phyloP scores from a whole-genome alignment of 2,797 vertebrate species.

The Meriones psammophilus region DNA sequence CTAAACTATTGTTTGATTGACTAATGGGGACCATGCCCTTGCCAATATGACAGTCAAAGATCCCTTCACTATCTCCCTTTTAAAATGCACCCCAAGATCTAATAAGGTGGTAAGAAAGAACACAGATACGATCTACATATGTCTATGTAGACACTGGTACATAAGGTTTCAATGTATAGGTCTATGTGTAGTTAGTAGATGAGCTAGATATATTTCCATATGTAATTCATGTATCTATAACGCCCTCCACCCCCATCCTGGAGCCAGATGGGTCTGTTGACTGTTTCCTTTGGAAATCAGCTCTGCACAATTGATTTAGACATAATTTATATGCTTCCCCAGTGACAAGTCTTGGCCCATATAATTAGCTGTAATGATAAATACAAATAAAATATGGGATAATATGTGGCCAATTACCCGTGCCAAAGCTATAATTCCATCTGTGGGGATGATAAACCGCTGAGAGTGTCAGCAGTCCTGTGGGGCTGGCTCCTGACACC shows the following conservation, averaged over 20 bases:
- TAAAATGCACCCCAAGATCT: background rate
- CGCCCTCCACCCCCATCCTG: too few species aligned
- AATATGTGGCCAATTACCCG: constrained; percentile 54
- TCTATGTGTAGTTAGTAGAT: background rate
- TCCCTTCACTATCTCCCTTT: background rate
- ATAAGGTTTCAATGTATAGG: background rate
- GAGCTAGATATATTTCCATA: background rate
- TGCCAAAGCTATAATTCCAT: constrained; percentile 71
- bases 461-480: background rate
- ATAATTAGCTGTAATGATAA: constrained; percentile 77
- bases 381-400: constrained; percentile 79
- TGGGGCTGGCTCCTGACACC: background rate
- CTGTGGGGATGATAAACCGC: constrained; percentile 19
- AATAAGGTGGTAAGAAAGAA: background rate
- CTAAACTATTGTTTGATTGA: background rate
- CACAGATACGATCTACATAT: too few species aligned
- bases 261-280: background rate
- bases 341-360: constrained; percentile 61
- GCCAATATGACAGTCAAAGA: background rate
- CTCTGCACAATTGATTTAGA: constrained; percentile 31
- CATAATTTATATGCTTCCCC: constrained; percentile 68
- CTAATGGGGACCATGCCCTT: too few species aligned
- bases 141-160: too few species aligned
- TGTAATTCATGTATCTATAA: background rate
- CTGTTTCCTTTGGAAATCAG: constrained; percentile 51